Evolutionary conservation across 2,797 vertebrate genomes (phyloP), one percentile per base, ranked within the genome.

Genomic region (Clamator glandarius): DNA sequence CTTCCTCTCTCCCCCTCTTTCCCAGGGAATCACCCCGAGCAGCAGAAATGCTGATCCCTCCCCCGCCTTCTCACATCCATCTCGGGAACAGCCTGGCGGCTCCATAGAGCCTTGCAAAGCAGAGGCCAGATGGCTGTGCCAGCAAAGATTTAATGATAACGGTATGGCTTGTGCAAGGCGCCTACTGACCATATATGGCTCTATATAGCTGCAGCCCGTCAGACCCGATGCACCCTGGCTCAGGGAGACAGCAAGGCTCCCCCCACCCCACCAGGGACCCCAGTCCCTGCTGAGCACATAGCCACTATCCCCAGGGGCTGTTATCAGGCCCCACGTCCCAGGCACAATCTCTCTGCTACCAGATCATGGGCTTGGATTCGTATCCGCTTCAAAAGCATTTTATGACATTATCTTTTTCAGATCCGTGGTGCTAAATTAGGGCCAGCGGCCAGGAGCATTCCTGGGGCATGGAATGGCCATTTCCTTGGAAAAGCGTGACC

Each of bases 311-410:
- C 13, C 29, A 19, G 10, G 59, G 18, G n/a, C 61, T 50, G 33
- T 46, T 31, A 28, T 10, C 58, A 35, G 25, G 15, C 1, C 0
- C 0, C 0, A 21, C 3, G 3, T 63, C 68, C 66, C 52, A 17
- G 26, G 31, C 6, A 1, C 29, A n/a, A 39, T 54, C 35, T 35
- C 62, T 42, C 41, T 26, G 39, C 3, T 1, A 8, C 35, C 0
- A 0, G 35, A 33, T 28, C 0, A 0, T 1, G 10, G 79, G 8
- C 28, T 33, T 62, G 35, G 8, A 69, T 73, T 21, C 0, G 0
- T 12, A 25, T 87, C 54, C 4, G 35, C n/a, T 91, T 80, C 85
- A 77, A 61, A 73, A 73, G 42, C 9, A 2, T 66, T 82, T 92
- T 20, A 64, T 42, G 31, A 20, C 23, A 7, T 31, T 67, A 8